Percentiles rank a stretch among this genome's conserved stretches.
phyloP scores from a whole-genome alignment of 2,797 vertebrate species.

The Clangula hyemalis region DNA sequence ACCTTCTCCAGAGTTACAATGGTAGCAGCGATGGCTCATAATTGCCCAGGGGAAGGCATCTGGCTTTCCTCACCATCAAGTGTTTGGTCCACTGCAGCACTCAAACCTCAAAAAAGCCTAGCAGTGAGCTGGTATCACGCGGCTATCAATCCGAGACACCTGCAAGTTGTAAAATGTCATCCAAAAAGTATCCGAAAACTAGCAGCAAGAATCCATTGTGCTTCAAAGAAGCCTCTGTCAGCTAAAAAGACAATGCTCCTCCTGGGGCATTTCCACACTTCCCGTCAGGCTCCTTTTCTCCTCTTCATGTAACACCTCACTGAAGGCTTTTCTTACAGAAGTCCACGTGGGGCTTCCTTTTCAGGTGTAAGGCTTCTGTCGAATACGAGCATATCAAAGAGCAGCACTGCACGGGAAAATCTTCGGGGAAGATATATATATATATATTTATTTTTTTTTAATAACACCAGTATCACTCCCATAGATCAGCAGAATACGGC shows the following conservation, averaged over 20 bases:
- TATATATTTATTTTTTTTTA: not conserved
- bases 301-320: not conserved
- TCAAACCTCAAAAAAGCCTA: not conserved
- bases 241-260: not conserved
- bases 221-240: constrained; percentile 26
- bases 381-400: not conserved
- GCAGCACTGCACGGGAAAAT: not conserved
- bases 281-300: not conserved
- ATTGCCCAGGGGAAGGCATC: not conserved
- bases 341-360: not conserved
- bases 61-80: not conserved
- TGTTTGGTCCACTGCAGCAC: not conserved
- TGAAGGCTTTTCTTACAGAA: not conserved
- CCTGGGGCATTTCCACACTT: not conserved
- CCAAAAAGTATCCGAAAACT: not conserved
- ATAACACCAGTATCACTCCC: not conserved
- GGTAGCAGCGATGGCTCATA: not conserved
- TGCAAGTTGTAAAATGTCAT: not conserved
- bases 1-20: not conserved
- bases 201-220: not conserved
- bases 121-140: rapidly evolving
- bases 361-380: not conserved
- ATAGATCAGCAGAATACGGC: not conserved
- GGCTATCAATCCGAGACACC: not conserved
- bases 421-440: not conserved